These are phyloP conservation scores for Gasteruption jaculator DNA, from an alignment of 2,888 invertebrate species.

Conservation along the genomic window DNA sequence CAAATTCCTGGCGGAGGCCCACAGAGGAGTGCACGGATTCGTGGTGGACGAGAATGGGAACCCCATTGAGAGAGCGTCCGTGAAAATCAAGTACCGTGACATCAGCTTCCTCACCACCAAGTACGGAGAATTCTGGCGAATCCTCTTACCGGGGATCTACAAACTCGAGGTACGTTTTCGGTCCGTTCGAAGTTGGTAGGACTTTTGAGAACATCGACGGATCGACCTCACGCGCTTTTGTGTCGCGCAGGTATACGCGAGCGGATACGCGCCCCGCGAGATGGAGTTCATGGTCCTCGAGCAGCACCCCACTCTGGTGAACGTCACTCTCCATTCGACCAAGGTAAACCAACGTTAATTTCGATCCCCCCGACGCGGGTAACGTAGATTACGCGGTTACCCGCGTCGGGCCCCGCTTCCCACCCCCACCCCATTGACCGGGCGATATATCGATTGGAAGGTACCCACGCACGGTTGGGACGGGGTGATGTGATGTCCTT, in stretches of 20 bases:
- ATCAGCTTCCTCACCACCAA: conserved; percentile 82
- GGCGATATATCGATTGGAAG: conserved; percentile 22
- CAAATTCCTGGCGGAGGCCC: conserved; percentile 79
- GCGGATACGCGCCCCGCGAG: conserved; percentile 78
- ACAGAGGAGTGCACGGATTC: conserved; percentile 85
- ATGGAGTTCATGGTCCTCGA: conserved; percentile 83
- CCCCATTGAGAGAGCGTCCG: conserved; percentile 73
- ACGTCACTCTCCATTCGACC: conserved; percentile 74
- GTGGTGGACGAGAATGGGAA: conserved; percentile 74
- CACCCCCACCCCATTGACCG: conserved; percentile 13
- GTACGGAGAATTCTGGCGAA: conserved; percentile 93
- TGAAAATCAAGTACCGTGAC: conserved; percentile 77
- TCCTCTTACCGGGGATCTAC: conserved; percentile 83
- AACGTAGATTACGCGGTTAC: too few species aligned
- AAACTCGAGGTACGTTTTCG: conserved; percentile 65
- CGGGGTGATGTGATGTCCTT: conserved; percentile 22
- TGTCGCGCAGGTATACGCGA: conserved; percentile 68
- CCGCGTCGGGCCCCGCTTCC: conserved; percentile 11
- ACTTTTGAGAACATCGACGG: neutral
- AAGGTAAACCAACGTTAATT: conserved; percentile 60
- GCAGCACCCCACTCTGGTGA: conserved; percentile 78
- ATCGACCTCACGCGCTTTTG: neutral
- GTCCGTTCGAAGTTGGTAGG: too few species aligned
- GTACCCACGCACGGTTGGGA: conserved; percentile 22
- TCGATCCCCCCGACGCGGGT: conserved; percentile 22